phyloP scores from a whole-genome alignment of 1,140 invertebrate species.

The Elymnias hypermnestra region DNA sequence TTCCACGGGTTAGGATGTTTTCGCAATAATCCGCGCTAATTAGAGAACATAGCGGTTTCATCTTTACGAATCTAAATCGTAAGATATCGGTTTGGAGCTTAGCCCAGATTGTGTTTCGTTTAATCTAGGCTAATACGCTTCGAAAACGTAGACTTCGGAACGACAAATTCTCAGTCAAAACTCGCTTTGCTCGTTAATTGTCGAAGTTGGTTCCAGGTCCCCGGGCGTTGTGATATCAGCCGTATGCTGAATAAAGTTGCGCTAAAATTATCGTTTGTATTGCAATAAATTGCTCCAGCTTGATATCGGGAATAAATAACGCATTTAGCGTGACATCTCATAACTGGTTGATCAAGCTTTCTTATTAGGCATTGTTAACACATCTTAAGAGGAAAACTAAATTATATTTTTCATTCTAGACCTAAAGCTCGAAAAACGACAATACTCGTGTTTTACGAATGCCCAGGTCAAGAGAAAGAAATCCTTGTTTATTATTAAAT shows the following conservation, averaged over 20 bases:
- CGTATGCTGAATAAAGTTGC: conserved; percentile 41
- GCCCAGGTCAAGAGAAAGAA: not conserved
- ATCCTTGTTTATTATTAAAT: not conserved
- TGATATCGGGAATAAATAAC: conserved; percentile 18
- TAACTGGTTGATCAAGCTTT: conserved; percentile 6
- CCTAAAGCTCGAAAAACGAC: too few relatives aligned
- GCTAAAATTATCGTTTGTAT: conserved; percentile 29
- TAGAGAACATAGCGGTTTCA: conserved; percentile 1
- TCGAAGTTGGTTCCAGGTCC: conserved; percentile 37
- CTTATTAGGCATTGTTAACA: not conserved
- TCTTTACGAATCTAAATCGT: not conserved
- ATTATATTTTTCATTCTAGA: too few relatives aligned
- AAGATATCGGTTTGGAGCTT: conserved; percentile 19
- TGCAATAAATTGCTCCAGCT: conserved; percentile 25
- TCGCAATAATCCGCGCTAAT: not conserved
- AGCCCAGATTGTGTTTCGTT: conserved; percentile 28
- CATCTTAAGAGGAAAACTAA: too few relatives aligned
- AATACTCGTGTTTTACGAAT: not conserved
- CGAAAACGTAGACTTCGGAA: conserved; percentile 25
- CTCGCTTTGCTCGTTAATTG: conserved; percentile 44
- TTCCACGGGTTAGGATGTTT: not conserved
- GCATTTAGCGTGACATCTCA: conserved; percentile 10
- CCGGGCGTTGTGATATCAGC: conserved; percentile 34
- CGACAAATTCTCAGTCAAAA: conserved; percentile 45
- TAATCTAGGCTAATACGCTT: conserved; percentile 30